Conservation (phyloP, 2,113 vertebrate genomes). For the Paraplagusia blochii region DNA sequence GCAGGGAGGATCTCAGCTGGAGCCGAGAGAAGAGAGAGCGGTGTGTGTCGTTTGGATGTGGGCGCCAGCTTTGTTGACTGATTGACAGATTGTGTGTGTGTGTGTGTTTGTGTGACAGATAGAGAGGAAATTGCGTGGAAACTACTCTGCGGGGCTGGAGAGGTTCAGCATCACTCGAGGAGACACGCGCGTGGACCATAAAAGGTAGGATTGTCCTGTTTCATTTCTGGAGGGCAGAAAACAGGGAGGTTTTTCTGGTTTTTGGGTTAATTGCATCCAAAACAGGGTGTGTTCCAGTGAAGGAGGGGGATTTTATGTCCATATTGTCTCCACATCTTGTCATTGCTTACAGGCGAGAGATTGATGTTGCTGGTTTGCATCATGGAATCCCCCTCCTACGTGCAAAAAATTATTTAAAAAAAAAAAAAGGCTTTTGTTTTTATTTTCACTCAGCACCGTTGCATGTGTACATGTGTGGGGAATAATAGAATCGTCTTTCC, state of each 20-base stretch:
- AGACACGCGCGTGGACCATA: constrained; percentile 11
- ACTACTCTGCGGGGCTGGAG: constrained; percentile 52
- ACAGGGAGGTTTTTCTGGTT: constrained; percentile 10
- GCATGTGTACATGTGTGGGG: constrained; percentile 5
- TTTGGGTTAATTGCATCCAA: constrained; percentile 33
- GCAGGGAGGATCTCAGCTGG: constrained; percentile 57
- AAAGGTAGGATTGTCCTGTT: constrained; percentile 35
- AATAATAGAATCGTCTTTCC: constrained; percentile 25
- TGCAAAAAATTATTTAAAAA: constrained; percentile 13
- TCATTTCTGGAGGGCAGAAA: not conserved
- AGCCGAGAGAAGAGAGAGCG: constrained; percentile 40
- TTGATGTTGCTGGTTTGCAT: constrained; percentile 48
- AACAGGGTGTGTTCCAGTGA: constrained; percentile 54
- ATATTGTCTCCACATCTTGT: constrained; percentile 51
- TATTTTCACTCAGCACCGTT: not conserved
- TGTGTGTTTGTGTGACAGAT: constrained; percentile 41
- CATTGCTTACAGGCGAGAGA: constrained; percentile 26
- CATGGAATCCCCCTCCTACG: constrained; percentile 60
- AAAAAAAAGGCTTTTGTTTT: not conserved
- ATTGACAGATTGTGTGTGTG: constrained; percentile 21
- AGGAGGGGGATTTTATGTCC: constrained; percentile 9
- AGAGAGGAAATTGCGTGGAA: constrained; percentile 46
- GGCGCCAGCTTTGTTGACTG: constrained; percentile 36
- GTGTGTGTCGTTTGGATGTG: constrained; percentile 47
- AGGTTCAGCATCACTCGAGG: constrained; percentile 30